These are phyloP conservation scores for Sternotherus odoratus DNA, from an alignment of 2,797 vertebrate genomes.

Conservation along the genomic window DNA sequence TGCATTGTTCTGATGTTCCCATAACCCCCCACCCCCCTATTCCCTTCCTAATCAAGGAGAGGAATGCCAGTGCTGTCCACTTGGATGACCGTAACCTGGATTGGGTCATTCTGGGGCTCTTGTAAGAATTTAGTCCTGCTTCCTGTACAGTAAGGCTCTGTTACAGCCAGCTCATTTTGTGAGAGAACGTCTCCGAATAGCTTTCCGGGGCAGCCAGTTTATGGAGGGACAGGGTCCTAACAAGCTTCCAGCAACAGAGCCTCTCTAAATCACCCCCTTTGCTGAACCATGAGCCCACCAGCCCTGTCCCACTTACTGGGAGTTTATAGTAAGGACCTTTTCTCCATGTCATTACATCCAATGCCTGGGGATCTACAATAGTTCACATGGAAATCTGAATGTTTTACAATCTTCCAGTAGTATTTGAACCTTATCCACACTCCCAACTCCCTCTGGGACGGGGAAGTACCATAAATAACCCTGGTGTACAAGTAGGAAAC, in stretches of 20 bases:
- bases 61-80: no score
- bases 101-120: no score
- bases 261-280: neutral
- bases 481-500: slow-evolving; percentile 14
- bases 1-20: no score
- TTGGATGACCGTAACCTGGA: no score
- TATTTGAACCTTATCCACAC: neutral
- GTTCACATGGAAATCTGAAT: neutral
- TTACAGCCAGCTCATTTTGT: no score
- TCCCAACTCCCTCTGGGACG: neutral
- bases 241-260: neutral
- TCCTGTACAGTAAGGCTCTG: no score
- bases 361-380: neutral
- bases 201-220: neutral
- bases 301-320: neutral
- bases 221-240: neutral
- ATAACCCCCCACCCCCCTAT: no score
- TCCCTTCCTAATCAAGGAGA: no score
- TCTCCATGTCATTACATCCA: neutral
- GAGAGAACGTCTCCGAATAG: no score
- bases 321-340: fast-evolving
- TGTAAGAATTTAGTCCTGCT: no score
- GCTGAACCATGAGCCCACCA: neutral
- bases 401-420: neutral
- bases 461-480: neutral